phyloP scores from a whole-genome alignment of 2,888 invertebrate species.

The Archips xylosteana region DNA sequence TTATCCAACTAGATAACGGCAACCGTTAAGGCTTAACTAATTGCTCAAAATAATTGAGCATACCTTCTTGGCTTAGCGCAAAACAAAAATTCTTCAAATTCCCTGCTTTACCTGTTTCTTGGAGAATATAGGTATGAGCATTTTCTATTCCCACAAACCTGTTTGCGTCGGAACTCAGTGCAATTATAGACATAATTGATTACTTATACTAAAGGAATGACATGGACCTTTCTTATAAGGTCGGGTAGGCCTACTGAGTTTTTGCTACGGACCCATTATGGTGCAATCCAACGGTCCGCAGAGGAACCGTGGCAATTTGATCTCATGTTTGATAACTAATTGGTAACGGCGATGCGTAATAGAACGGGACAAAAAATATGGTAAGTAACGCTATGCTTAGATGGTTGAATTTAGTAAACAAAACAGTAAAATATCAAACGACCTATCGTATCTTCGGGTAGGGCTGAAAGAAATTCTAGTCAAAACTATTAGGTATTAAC shows the following conservation, averaged over 20 bases:
- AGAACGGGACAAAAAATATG: conserved; percentile 61
- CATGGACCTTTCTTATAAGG: conserved; percentile 2
- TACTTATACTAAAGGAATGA: neutral
- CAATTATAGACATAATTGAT: conserved; percentile 11
- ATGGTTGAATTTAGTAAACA: conserved; percentile 17
- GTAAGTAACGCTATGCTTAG: conserved; percentile 53
- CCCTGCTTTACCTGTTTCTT: neutral
- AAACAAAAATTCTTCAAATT: neutral
- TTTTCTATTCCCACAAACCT: neutral
- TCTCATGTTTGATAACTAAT: conserved; percentile 72
- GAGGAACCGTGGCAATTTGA: conserved; percentile 59
- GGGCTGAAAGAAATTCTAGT: neutral
- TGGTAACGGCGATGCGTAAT: conserved; percentile 68
- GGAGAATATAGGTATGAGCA: neutral
- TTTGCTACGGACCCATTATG: conserved; percentile 54
- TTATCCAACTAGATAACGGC: no score
- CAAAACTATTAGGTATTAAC: no score
- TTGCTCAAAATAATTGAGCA: neutral
- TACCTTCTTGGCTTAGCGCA: neutral
- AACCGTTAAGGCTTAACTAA: no score
- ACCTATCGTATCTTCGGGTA: neutral
- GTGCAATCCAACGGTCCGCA: conserved; percentile 61
- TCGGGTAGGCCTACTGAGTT: conserved; percentile 15
- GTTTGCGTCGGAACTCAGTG: neutral
- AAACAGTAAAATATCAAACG: neutral